These are phyloP conservation scores for Drosophila chauvacae DNA, from an alignment of 1,140 invertebrate species.

Conservation along the genomic window DNA sequence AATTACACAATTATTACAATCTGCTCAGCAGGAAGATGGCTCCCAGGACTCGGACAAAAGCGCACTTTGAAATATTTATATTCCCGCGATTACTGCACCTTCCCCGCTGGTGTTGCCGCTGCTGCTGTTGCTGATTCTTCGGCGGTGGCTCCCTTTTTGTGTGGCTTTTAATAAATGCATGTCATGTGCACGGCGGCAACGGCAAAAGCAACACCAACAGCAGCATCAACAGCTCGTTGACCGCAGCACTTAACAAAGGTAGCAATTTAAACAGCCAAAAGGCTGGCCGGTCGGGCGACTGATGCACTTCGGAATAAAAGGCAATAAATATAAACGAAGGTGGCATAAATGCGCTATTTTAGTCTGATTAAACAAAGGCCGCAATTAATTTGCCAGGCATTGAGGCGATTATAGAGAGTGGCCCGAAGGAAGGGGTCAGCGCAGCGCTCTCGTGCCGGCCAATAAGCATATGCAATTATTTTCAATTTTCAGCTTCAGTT, in stretches of 20 bases:
- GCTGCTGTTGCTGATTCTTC: conserved; percentile 14
- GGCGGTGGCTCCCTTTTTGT: conserved; percentile 17
- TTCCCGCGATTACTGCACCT: conserved; percentile 20
- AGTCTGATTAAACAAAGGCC: conserved; percentile 62
- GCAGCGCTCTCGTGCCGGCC: background rate
- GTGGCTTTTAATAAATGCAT: conserved; percentile 63
- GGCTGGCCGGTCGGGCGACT: background rate
- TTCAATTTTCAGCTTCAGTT: conserved; percentile 48
- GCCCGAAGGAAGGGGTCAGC: background rate
- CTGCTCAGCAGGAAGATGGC: conserved; percentile 44
- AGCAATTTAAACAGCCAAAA: conserved; percentile 52
- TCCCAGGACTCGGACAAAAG: conserved; percentile 21
- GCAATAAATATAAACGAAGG: conserved; percentile 66
- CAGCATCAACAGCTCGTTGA: conserved; percentile 25
- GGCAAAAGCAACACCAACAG: background rate
- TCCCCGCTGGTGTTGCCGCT: background rate
- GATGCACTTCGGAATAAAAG: conserved; percentile 45
- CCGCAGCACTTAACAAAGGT: conserved; percentile 54
- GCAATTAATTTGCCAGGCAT: conserved; percentile 67
- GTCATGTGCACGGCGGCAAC: conserved; percentile 40
- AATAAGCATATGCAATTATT: conserved; percentile 62
- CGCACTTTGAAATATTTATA: conserved; percentile 30
- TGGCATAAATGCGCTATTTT: conserved; percentile 67
- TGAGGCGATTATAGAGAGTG: conserved; percentile 38
- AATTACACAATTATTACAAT: conserved; percentile 59